These are phyloP conservation scores for Heterochromis multidens DNA, from an alignment of 2,113 vertebrate genomes.

Conservation along the genomic window DNA sequence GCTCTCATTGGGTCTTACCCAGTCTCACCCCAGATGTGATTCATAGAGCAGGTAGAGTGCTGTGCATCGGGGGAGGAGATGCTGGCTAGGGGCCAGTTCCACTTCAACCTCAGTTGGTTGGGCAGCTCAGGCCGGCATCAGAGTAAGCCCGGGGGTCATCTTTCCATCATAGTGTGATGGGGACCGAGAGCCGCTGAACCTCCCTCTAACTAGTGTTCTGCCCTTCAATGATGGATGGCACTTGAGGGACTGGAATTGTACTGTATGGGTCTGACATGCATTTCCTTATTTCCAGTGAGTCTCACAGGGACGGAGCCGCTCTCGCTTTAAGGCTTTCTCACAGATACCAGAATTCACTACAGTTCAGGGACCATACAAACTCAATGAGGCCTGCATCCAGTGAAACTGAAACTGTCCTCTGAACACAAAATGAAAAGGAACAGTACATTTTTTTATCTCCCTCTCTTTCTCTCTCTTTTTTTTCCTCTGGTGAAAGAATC, in stretches of 20 bases:
- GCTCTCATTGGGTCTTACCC: conserved; percentile 48
- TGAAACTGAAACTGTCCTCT: conserved; percentile 2
- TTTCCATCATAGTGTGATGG: conserved; percentile 64
- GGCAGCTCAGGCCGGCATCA: conserved; percentile 53
- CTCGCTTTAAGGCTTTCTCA: conserved; percentile 49
- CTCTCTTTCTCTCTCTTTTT: not conserved
- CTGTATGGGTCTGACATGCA: conserved; percentile 70
- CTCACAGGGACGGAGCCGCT: conserved; percentile 57
- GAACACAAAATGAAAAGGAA: not conserved
- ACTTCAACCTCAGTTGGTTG: conserved; percentile 69
- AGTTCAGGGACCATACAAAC: conserved; percentile 36
- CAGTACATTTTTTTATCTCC: not conserved
- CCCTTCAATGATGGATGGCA: conserved; percentile 78
- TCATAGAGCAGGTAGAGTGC: conserved; percentile 56
- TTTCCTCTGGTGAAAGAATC: conserved; percentile 25
- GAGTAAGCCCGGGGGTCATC: conserved; percentile 68
- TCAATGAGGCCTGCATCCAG: conserved; percentile 8
- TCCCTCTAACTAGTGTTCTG: conserved; percentile 76
- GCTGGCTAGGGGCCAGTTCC: conserved; percentile 60
- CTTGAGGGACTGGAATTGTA: conserved; percentile 74
- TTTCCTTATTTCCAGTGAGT: conserved; percentile 72
- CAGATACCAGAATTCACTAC: conserved; percentile 49
- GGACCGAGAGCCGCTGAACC: conserved; percentile 63
- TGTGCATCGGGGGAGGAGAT: conserved; percentile 26
- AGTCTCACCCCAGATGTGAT: conserved; percentile 49